These are phyloP conservation scores for Drosophila neutralis DNA, from an alignment of 2,888 invertebrate genomes.

Conservation along the genomic window DNA sequence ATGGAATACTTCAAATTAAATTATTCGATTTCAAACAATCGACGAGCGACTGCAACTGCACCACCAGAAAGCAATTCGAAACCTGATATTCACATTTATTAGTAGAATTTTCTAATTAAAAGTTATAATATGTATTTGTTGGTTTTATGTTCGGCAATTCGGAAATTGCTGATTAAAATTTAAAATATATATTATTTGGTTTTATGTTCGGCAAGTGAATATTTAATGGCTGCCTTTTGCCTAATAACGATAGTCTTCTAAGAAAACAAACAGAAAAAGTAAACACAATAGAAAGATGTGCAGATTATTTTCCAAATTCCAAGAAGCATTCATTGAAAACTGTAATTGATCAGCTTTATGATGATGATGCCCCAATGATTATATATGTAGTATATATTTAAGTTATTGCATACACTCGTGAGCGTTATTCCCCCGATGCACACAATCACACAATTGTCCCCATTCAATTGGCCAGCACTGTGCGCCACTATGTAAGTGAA, in stretches of 20 bases:
- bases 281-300: neutral
- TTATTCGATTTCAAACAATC: neutral
- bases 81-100: neutral
- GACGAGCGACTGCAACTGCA: neutral
- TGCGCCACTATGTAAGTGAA: neutral
- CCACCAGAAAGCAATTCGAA: no score
- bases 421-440: slow-evolving; percentile 17
- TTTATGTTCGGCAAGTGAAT: neutral
- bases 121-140: neutral
- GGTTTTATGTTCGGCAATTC: neutral
- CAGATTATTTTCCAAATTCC: neutral
- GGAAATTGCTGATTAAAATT: no score
- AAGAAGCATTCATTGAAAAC: neutral
- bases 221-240: no score
- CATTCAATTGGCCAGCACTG: slow-evolving; percentile 52
- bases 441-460: slow-evolving; percentile 36
- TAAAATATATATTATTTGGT: neutral
- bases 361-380: neutral
- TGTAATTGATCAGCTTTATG: slow-evolving; percentile 1
- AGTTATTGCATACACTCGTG: slow-evolving; percentile 33
- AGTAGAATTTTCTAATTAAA: neutral
- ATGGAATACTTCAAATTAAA: neutral
- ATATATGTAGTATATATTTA: slow-evolving; percentile 7
- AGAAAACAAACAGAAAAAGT: neutral
- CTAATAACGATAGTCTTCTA: neutral